Evolutionary conservation across 2,888 invertebrate species (phyloP), one percentile per base, ranked within the genome.

Genomic region (Aphidius colemani): DNA sequence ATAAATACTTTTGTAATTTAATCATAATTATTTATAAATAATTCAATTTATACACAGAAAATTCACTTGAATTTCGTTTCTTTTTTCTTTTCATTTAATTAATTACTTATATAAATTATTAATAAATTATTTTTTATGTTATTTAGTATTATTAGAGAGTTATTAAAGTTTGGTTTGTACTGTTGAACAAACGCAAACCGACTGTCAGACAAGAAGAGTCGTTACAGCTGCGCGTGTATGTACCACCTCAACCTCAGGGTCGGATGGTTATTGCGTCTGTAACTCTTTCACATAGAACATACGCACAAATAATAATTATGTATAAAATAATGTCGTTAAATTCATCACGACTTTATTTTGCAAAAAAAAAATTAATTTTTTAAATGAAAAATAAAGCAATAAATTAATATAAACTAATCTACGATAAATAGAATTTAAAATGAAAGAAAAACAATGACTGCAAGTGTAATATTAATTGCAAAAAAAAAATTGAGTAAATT

Each of bases 221-320:
- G 46, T 57, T 57, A 57, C 46, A 57, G 40, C 57, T 53, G 41
- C 40, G 48, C 48, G 49, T 53, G 53, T 61, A 18, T 48, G 53
- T 55, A 61, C 41, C 55, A 44, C 56, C 13, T 50, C 57, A 57
- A 57, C 57, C 61, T 56, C 61, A 61, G 61, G 61, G 61, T 61
- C 61, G 49, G 43, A 61, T 49, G 41, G 61, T 56, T 61, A 61
- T 61, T 61, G 61, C 61, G 61, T 56, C 57, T 57, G 57, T 57
- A 45, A 45, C 56, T 30, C 57, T 57, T 40, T 57, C 57, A 39
- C 57, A 57, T 57, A 57, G 57, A 10, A 30, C 7, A 13, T 45
- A 44, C 45, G 8, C 44, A 53, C 45, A 39, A 44, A 18, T 10
- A 10, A 30, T 5, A 30, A 30, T 30, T 45, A 57, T 48, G 7